A percentile compares a stretch with the other conserved stretches of the same genome.
Evolutionary conservation across 2,113 vertebrate genomes (phyloP).

Genomic region (Tetrax tetrax): DNA sequence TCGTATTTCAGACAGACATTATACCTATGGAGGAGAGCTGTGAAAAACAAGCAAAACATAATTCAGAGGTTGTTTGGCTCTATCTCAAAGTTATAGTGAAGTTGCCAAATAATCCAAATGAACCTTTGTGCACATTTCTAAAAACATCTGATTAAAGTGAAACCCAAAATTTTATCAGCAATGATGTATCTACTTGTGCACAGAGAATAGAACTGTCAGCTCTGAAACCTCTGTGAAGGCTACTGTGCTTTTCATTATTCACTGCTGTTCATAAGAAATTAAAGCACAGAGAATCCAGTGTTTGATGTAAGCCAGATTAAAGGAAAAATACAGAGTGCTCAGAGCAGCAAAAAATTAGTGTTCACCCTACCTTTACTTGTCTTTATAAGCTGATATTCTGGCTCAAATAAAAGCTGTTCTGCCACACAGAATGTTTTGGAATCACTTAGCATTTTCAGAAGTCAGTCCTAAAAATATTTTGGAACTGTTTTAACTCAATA

Average conservation of each 20-base stretch:
- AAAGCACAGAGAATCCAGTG: not conserved
- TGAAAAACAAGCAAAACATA: not conserved
- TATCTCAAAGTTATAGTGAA: not conserved
- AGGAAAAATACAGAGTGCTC: not conserved
- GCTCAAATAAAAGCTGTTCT: not conserved
- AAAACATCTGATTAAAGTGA: not conserved
- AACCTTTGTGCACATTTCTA: not conserved
- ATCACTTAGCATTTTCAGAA: not conserved
- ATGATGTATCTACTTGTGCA: not conserved
- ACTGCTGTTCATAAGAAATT: not conserved
- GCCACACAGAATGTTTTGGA: not conserved
- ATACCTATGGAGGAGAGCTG: not conserved
- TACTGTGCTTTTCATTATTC: not conserved
- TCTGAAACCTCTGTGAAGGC: not conserved
- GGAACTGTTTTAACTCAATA: not conserved
- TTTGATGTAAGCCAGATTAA: not conserved
- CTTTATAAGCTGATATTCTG: not conserved
- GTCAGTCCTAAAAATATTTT: not conserved
- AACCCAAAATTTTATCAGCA: not conserved
- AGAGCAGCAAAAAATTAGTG: not conserved
- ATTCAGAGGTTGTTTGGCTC: not conserved
- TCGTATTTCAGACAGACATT: not conserved
- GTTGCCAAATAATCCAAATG: not conserved
- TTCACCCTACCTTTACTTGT: not conserved
- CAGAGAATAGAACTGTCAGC: not conserved